Evolutionary conservation across 2,113 vertebrate species (phyloP).

Genomic region (Galemys pyrenaicus): DNA sequence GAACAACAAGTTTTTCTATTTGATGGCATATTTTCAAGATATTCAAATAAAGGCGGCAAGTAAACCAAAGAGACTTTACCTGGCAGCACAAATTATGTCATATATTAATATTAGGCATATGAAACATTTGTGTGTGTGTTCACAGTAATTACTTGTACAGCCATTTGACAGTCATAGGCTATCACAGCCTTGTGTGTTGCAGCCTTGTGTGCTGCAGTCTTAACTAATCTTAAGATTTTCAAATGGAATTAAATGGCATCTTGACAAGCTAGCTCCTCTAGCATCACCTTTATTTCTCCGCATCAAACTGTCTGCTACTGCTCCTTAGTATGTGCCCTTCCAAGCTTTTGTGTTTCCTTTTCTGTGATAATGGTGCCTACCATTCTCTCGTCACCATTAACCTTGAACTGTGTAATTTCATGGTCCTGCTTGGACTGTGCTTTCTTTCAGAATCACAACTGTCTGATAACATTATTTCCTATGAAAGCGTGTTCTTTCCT

Average conservation of each 20-base stretch:
- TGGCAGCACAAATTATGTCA: not conserved
- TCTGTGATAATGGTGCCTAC: not conserved
- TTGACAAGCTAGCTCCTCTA: not conserved
- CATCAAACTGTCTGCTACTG: not conserved
- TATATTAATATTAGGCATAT: not conserved
- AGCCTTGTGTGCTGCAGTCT: not conserved
- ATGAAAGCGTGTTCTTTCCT: not conserved
- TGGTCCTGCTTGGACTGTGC: not conserved
- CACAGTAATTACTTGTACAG: not conserved
- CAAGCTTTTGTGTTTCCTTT: not conserved
- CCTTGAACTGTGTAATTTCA: constrained; percentile 7
- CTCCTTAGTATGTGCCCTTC: not conserved
- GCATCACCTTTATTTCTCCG: not conserved
- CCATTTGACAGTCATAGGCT: not conserved
- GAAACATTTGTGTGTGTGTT: not conserved
- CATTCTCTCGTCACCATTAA: not conserved
- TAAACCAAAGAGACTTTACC: not conserved
- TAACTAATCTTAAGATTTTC: not conserved
- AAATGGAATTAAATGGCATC: not conserved
- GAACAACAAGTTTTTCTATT: not conserved
- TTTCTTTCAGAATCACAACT: not conserved
- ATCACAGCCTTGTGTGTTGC: not conserved
- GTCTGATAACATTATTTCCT: not conserved
- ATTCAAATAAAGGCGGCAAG: not conserved
- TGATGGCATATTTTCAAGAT: constrained; percentile 25